Evolutionary conservation across 1,140 invertebrate species (phyloP).

Genomic region (Brachionus asplanchnoidis): DNA sequence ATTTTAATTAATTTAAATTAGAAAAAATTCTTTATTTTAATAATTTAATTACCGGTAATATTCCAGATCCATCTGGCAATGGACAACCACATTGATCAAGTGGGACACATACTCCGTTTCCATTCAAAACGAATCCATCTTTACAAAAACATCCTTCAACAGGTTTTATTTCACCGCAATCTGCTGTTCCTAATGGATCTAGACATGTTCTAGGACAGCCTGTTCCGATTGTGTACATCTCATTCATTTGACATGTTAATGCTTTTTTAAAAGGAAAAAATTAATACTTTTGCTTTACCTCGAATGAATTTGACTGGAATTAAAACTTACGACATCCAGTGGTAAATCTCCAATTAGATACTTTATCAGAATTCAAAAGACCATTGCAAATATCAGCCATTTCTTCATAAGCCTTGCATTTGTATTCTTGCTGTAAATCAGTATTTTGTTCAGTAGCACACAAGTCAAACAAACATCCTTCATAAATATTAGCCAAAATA

Average conservation of each 20-base stretch:
- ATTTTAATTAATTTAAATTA: too few relatives aligned
- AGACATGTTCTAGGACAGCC: slow-evolving; percentile 13
- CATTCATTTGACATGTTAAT: neutral
- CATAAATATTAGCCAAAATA: neutral
- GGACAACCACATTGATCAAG: slow-evolving; percentile 16
- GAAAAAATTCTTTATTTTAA: too few relatives aligned
- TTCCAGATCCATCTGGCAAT: slow-evolving; percentile 14
- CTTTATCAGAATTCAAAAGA: neutral
- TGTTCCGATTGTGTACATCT: neutral
- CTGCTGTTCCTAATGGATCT: neutral
- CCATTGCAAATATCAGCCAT: neutral
- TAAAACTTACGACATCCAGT: slow-evolving; percentile 19
- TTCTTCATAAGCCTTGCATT: slow-evolving; percentile 27
- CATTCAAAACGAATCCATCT: neutral
- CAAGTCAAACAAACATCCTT: slow-evolving; percentile 12
- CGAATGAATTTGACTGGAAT: neutral
- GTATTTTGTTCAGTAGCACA: slow-evolving; percentile 8
- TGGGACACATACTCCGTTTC: neutral
- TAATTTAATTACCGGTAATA: neutral
- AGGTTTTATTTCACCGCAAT: slow-evolving; percentile 12
- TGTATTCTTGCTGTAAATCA: neutral
- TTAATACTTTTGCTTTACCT: too few relatives aligned
- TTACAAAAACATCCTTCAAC: slow-evolving; percentile 35
- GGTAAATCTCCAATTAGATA: neutral
- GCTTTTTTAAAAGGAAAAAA: neutral